Evolutionary conservation across 2,113 vertebrate genomes (phyloP).

Genomic region (Burhinus bistriatus): DNA sequence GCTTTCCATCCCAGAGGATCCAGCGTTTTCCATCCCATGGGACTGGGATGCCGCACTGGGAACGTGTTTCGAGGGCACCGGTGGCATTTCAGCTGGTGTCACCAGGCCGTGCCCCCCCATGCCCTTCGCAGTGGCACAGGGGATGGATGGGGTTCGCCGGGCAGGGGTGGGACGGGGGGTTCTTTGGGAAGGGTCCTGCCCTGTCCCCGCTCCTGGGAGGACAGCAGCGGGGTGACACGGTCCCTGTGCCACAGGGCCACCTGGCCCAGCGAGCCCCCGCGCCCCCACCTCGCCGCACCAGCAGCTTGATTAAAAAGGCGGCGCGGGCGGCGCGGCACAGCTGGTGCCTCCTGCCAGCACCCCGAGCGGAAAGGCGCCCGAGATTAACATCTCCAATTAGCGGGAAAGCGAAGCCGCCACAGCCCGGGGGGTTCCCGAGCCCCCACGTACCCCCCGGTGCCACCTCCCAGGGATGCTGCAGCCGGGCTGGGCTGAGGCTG

Average conservation of each 20-base stretch:
- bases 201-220: too few relatives aligned
- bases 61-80: accelerated
- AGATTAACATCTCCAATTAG: slow-evolving; percentile 78
- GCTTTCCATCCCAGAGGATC: neutral
- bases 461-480: neutral
- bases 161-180: accelerated
- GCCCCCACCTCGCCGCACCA: neutral
- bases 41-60: accelerated
- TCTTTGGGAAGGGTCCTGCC: neutral
- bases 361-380: slow-evolving; percentile 59
- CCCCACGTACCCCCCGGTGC: neutral
- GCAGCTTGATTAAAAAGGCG: slow-evolving; percentile 74
- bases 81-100: neutral
- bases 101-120: accelerated
- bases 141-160: neutral
- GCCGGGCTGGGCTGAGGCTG: neutral
- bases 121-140: neutral
- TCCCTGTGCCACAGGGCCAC: neutral
- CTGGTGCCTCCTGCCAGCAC: slow-evolving; percentile 72
- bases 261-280: neutral
- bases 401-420: slow-evolving; percentile 55
- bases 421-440: slow-evolving; percentile 45
- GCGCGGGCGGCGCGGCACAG: slow-evolving; percentile 68
- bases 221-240: neutral
- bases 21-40: accelerated